Conservation (phyloP, 1,140 invertebrate species). For the Drosophila trapezifrons region DNA sequence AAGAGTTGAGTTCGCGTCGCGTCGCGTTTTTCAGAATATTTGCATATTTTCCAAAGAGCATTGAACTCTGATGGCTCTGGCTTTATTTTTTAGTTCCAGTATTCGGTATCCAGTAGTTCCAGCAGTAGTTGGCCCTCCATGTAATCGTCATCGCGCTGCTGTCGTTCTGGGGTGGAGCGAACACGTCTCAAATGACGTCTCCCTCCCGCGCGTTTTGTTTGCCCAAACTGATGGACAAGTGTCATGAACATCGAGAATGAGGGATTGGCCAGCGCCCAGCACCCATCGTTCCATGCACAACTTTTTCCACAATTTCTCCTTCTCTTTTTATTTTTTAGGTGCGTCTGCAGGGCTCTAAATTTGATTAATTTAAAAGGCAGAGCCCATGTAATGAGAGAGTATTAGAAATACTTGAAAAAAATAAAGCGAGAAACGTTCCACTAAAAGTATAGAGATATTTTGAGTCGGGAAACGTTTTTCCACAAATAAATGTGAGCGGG, state of each 20-base stretch:
- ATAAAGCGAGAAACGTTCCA: too few relatives aligned
- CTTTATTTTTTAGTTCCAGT: conserved; percentile 43
- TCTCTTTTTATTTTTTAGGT: conserved; percentile 21
- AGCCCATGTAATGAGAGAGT: conserved; percentile 36
- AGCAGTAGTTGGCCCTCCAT: conserved; percentile 34
- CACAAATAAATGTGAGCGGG: too few relatives aligned
- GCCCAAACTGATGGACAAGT: conserved; percentile 74
- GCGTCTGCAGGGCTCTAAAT: conserved; percentile 68
- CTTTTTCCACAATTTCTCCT: conserved; percentile 4
- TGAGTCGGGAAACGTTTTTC: too few relatives aligned
- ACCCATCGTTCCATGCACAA: conserved; percentile 13
- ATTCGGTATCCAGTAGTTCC: conserved; percentile 27
- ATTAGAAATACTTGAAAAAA: background rate
- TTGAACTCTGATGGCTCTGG: conserved; percentile 57
- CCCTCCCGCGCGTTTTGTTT: conserved; percentile 56
- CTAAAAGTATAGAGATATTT: too few relatives aligned
- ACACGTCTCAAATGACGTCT: conserved; percentile 74
- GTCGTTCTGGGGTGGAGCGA: conserved; percentile 50
- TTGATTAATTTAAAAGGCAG: conserved; percentile 67
- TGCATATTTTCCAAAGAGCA: conserved; percentile 73
- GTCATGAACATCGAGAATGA: conserved; percentile 65
- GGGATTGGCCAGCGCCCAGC: conserved; percentile 53
- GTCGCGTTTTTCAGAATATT: conserved; percentile 46
- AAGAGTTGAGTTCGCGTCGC: conserved; percentile 44
- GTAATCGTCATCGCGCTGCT: conserved; percentile 34